Evolutionary conservation across 2,797 vertebrate species (phyloP).

Genomic region (Cuculus canorus): DNA sequence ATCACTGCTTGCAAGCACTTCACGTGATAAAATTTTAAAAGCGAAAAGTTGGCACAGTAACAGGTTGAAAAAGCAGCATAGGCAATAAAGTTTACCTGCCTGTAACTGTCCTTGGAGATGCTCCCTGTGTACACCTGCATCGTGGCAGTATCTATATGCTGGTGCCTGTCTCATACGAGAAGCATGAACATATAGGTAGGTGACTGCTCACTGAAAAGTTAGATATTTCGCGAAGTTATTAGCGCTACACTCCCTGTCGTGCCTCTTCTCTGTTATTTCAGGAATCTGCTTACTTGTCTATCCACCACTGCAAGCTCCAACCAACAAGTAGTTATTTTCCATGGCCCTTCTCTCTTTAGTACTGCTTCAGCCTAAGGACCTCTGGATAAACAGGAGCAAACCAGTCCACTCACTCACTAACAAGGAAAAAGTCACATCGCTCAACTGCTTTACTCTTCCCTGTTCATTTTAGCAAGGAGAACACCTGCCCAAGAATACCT

Average conservation of each 20-base stretch:
- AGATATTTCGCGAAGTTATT: background rate
- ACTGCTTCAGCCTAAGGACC: background rate
- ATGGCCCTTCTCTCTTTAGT: rapidly evolving
- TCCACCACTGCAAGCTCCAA: background rate
- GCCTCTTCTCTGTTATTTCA: background rate
- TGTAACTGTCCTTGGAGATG: background rate
- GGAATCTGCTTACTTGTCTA: background rate
- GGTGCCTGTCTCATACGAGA: background rate
- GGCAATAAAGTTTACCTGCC: background rate
- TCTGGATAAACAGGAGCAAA: background rate
- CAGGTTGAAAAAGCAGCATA: background rate
- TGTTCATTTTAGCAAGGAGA: background rate
- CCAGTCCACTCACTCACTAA: rapidly evolving
- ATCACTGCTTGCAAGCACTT: background rate
- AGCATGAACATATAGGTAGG: background rate
- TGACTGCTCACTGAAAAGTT: background rate
- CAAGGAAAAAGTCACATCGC: background rate
- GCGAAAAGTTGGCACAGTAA: background rate
- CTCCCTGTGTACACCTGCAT: rapidly evolving
- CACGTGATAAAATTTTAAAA: background rate
- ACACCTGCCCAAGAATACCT: background rate
- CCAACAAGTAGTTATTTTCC: background rate
- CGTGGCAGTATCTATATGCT: background rate
- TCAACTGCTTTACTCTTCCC: background rate
- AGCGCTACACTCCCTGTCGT: rapidly evolving